Conservation (phyloP, 1,140 invertebrate species). For the Copidosoma floridanum region DNA sequence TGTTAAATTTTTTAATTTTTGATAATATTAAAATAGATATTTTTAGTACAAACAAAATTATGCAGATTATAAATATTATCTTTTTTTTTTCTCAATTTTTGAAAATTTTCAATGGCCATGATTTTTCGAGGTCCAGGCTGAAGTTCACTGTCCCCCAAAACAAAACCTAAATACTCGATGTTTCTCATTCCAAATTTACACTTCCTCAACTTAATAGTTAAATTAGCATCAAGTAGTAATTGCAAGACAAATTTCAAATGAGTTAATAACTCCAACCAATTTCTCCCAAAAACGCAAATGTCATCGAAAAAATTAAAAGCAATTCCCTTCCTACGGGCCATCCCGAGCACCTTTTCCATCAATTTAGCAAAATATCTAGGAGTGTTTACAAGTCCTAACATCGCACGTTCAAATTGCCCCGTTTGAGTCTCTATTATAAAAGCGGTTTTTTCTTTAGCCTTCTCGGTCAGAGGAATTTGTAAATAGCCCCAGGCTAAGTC, state of each 20-base stretch:
- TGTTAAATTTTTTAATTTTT: too few relatives aligned
- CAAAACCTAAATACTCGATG: constrained; percentile 34
- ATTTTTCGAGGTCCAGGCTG: constrained; percentile 29
- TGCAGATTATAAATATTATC: too few relatives aligned
- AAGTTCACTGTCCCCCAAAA: constrained; percentile 20
- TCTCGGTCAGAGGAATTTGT: constrained; percentile 31
- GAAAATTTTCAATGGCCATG: constrained; percentile 21
- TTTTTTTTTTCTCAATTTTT: too few relatives aligned
- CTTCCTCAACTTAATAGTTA: constrained; percentile 38
- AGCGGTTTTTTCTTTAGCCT: constrained; percentile 16
- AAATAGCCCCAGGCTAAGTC: constrained; percentile 32
- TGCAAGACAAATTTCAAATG: constrained; percentile 23
- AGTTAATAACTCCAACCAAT: neutral
- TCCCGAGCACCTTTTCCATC: neutral
- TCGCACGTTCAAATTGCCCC: too few relatives aligned
- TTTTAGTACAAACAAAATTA: too few relatives aligned
- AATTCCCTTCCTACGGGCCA: neutral
- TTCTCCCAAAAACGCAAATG: neutral
- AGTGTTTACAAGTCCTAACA: constrained; percentile 18
- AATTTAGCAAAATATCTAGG: neutral
- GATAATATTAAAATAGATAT: too few relatives aligned
- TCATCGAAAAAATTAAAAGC: neutral
- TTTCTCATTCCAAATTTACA: constrained; percentile 32
- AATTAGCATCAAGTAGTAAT: constrained; percentile 25
- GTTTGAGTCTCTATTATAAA: constrained; percentile 24